Evolutionary conservation across 2,888 invertebrate genomes (phyloP), one percentile per base, ranked within the genome.

Genomic region (Athrips mouffetella): DNA sequence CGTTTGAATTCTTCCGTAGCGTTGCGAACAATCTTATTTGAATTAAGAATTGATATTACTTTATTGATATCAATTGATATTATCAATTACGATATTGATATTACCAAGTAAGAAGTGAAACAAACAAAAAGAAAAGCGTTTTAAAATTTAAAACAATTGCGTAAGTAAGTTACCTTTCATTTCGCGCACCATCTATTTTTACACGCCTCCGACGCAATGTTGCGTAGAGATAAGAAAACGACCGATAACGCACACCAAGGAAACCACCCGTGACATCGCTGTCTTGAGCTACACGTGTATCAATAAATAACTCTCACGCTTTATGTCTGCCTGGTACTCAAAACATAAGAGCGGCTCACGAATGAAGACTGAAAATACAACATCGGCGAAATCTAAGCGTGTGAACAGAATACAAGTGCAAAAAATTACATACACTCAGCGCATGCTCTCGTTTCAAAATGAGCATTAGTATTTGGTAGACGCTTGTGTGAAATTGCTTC

Each of bases 341-440:
- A 77, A 83, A 79, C 74, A 77, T 72, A 78, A 76, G 71, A 72
- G 73, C 76, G 55, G 77, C 82, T 84, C 85, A 86, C 85, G 75
- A 82, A 76, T 73, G 66, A 82, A 76, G 67, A 21, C 71, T 70
- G 73, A 73, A 74, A 75, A 71, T 60, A 69, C 74, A 73, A 78
- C 77, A 73, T 70, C 55, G 62, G 60, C 68, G 64, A 67, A 66
- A 70, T 74, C 71, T 72, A 74, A 73, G 73, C 72, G 65, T 75
- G 74, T 78, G 71, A 76, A 74, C 67, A 54, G 65, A 76, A 73
- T 70, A 80, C 76, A 67, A 68, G 72, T 70, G 70, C 65, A 75
- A 71, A n/a, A n/a, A 68, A 67, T 64, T 52, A 63, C 60, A 69
- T 68, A 65, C 70, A 66, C 72, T 70, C 70, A 58, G 62, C 63